Evolutionary conservation across 2,113 vertebrate species (phyloP).

Genomic region (Bubo bubo): DNA sequence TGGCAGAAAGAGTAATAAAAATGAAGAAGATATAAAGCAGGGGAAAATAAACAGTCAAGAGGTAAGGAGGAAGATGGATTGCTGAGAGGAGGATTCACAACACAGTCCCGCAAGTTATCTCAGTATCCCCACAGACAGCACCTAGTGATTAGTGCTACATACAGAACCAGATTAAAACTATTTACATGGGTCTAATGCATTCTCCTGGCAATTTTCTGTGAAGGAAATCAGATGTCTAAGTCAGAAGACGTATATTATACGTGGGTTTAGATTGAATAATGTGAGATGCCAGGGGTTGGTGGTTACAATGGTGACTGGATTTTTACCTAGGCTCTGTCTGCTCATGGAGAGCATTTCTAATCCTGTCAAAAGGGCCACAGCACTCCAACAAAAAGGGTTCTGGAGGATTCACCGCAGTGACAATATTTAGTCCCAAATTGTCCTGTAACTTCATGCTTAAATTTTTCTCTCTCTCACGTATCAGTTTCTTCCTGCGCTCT

Average conservation of each 20-base stretch:
- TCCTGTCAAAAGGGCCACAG: neutral
- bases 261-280: neutral
- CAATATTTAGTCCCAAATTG: neutral
- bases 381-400: neutral
- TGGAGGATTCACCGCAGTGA: neutral
- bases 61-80: neutral
- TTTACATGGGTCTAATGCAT: neutral
- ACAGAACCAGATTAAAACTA: neutral
- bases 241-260: neutral
- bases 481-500: neutral
- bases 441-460: neutral
- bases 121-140: neutral
- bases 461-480: neutral
- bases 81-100: neutral
- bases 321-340: neutral
- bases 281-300: neutral
- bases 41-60: neutral
- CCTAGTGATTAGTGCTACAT: neutral
- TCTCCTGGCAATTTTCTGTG: neutral
- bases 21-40: neutral
- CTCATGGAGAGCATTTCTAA: neutral
- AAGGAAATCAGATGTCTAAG: neutral
- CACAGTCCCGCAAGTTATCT: neutral
- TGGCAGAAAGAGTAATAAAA: slow-evolving; percentile 1
- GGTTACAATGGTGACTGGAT: neutral